These are phyloP conservation scores for Orbicella faveolata DNA, from an alignment of 64 coral and sea anemone genomes.

Conservation along the genomic window DNA sequence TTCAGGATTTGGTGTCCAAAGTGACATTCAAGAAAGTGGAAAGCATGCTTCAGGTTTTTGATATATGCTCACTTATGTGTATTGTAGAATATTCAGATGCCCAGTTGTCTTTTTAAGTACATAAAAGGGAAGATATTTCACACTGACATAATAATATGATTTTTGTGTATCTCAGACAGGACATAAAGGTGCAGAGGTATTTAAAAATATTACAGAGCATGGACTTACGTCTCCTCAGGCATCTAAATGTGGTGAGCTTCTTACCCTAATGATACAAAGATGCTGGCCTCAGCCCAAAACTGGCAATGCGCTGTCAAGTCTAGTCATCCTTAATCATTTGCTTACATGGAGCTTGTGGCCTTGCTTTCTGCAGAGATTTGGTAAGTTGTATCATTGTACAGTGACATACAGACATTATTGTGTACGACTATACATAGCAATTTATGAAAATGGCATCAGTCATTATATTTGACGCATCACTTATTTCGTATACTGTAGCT, in stretches of 20 bases:
- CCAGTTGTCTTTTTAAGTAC: too few relatives aligned
- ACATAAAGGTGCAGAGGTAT: too few relatives aligned
- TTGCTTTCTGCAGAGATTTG: constrained; percentile 59
- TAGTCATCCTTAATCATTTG: constrained; percentile 29
- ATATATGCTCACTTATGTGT: too few relatives aligned
- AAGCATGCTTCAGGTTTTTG: constrained; percentile 13
- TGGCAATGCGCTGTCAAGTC: not conserved
- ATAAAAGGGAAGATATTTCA: too few relatives aligned
- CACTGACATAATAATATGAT: too few relatives aligned
- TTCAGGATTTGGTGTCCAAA: constrained; percentile 38
- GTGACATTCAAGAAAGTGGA: constrained; percentile 34
- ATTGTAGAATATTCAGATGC: too few relatives aligned
- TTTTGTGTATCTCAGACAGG: too few relatives aligned
- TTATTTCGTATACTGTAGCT: too few relatives aligned
- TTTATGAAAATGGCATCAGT: too few relatives aligned
- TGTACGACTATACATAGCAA: too few relatives aligned
- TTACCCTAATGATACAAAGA: constrained; percentile 44
- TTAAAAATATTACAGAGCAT: not conserved
- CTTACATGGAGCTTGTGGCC: constrained; percentile 61
- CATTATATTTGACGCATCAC: too few relatives aligned
- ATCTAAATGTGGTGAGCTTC: constrained; percentile 49
- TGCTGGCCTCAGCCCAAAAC: constrained; percentile 14
- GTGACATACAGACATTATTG: too few relatives aligned
- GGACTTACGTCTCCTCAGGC: constrained; percentile 5
- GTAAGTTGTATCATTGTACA: not conserved